Percentiles rank a stretch among this genome's conserved stretches.
Conservation (phyloP, 2,797 vertebrate species). For the Paedocypris micromegethes region DNA sequence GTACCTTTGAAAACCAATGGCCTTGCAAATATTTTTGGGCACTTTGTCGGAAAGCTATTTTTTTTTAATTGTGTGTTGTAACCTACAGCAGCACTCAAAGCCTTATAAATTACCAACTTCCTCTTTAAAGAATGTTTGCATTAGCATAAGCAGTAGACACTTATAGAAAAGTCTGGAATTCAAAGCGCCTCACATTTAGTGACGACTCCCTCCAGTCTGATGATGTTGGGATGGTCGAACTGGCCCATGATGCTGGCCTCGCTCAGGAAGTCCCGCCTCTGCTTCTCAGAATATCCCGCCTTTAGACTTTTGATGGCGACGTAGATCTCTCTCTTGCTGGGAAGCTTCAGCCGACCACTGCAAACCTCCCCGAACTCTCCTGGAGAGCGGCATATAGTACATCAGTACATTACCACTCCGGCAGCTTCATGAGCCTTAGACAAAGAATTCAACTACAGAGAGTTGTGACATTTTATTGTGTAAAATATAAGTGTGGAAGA, state of each 20-base stretch:
- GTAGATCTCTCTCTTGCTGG: constrained; percentile 70
- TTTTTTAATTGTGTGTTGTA: too few species aligned
- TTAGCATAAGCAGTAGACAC: too few species aligned
- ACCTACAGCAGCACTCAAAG: neutral
- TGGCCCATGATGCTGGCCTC: constrained; percentile 78
- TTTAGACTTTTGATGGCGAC: constrained; percentile 78
- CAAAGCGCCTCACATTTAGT: constrained; percentile 67
- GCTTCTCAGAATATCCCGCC: constrained; percentile 73
- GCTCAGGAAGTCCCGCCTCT: constrained; percentile 72
- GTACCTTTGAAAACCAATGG: constrained; percentile 15
- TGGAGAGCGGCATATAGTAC: neutral
- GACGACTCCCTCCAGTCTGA: constrained; percentile 74
- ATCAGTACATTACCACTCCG: constrained; percentile 7
- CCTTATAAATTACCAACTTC: neutral
- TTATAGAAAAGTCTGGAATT: too few species aligned
- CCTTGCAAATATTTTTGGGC: constrained; percentile 17
- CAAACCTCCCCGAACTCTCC: constrained; percentile 51
- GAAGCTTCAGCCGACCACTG: constrained; percentile 49
- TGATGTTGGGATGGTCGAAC: constrained; percentile 77
- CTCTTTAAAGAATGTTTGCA: too few species aligned
- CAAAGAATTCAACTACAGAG: neutral
- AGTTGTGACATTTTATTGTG: constrained; percentile 6
- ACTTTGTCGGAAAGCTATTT: constrained; percentile 1
- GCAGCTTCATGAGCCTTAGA: neutral
- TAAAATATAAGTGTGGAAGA: neutral